Evolutionary conservation across 2,113 vertebrate species (phyloP).

Genomic region (Rallus limicola): DNA sequence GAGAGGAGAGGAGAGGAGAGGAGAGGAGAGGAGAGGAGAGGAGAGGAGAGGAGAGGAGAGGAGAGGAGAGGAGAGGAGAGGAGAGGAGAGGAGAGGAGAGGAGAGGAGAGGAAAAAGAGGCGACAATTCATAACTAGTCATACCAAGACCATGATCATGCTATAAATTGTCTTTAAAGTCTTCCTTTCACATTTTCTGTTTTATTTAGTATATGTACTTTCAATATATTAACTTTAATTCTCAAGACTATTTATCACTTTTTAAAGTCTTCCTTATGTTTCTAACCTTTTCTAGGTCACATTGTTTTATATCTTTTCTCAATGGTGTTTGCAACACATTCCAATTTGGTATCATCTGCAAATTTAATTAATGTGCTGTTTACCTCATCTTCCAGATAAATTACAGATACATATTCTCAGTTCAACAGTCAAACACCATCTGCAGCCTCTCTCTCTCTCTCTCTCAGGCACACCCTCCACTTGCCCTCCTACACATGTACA

Average conservation of each 20-base stretch:
- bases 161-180: background rate
- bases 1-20: background rate
- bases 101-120: too few species aligned
- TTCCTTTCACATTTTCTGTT: background rate
- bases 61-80: too few species aligned
- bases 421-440: constrained; percentile 69
- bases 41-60: too few species aligned
- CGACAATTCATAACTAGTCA: background rate
- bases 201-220: background rate
- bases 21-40: background rate
- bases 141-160: fast-evolving
- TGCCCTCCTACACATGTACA: constrained; percentile 6
- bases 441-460: constrained; percentile 39
- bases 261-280: background rate
- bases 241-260: background rate
- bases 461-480: constrained; percentile 14
- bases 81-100: background rate
- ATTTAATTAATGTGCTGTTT: constrained; percentile 71
- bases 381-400: constrained; percentile 64
- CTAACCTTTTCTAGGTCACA: constrained; percentile 56
- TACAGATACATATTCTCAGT: constrained; percentile 67
- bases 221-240: background rate
- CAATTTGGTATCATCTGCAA: constrained; percentile 59
- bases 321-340: constrained; percentile 22
- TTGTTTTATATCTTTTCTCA: constrained; percentile 47